Percentiles rank a stretch among this genome's conserved stretches.
phyloP scores from a whole-genome alignment of 2,888 invertebrate genomes.

The Trachelus iudaicus region DNA sequence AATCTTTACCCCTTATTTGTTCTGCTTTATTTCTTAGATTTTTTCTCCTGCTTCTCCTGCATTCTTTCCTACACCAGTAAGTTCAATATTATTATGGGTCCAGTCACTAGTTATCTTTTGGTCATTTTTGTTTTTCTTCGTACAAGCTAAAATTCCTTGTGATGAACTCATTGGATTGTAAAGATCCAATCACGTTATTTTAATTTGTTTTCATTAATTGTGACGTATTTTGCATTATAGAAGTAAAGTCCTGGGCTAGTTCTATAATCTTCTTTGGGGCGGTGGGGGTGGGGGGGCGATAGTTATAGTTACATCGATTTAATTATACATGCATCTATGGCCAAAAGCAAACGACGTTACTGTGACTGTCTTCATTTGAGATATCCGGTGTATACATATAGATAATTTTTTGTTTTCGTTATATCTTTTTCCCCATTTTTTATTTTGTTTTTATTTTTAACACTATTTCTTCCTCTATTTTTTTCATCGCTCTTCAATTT shows the following conservation, averaged over 20 bases:
- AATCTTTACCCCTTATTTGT: no score
- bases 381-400: not conserved
- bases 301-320: not conserved
- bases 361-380: no score
- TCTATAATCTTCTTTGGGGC: not conserved
- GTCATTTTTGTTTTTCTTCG: not conserved
- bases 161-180: not conserved
- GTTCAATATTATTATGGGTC: no score
- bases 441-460: no score
- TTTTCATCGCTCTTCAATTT: no score
- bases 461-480: no score
- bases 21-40: no score
- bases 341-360: no score
- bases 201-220: not conserved
- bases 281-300: not conserved
- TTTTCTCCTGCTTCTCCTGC: no score
- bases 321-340: not conserved
- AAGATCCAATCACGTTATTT: not conserved
- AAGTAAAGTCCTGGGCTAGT: no score
- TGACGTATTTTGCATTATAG: not conserved
- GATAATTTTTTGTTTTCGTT: not conserved
- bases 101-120: not conserved
- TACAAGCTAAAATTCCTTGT: not conserved
- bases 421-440: no score
- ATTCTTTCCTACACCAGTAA: no score